Conservation (phyloP, 2,113 vertebrate species). For the Atractosteus spatula region DNA sequence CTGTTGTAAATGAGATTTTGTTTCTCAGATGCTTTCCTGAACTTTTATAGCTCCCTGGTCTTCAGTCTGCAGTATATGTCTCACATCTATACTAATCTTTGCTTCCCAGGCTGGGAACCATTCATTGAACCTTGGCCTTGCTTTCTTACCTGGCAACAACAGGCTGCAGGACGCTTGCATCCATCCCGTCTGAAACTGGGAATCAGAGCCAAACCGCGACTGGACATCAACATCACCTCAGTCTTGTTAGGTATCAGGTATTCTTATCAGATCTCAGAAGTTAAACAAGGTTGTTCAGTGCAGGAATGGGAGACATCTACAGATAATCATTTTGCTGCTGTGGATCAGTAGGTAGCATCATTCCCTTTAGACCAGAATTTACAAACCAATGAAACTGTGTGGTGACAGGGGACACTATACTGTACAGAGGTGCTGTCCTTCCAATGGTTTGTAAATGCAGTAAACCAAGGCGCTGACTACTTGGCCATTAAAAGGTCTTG, state of each 20-base stretch:
- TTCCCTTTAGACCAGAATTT: no score
- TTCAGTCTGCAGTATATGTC: not conserved
- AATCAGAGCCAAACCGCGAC: constrained; percentile 77
- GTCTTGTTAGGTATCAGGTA: constrained; percentile 76
- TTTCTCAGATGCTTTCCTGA: not conserved
- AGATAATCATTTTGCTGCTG: no score
- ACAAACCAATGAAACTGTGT: no score
- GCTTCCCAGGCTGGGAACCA: constrained; percentile 87
- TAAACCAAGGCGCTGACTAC: no score
- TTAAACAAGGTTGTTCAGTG: no score
- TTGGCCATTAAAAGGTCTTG: no score
- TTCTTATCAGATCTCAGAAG: no score
- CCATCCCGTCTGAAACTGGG: constrained; percentile 84
- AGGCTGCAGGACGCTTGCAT: constrained; percentile 85
- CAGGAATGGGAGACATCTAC: no score
- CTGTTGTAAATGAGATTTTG: constrained; percentile 11
- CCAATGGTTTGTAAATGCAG: no score
- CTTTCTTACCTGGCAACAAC: constrained; percentile 84
- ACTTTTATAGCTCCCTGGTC: not conserved
- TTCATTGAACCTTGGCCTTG: constrained; percentile 93
- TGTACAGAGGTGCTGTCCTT: no score
- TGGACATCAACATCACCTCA: constrained; percentile 92
- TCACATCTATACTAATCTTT: not conserved
- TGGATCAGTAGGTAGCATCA: no score
- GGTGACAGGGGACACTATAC: no score